A percentile compares a stretch with the other conserved stretches of the same genome.
These are phyloP conservation scores for Aplodontia rufa DNA, from an alignment of 2,113 vertebrate genomes.

Conservation along the genomic window DNA sequence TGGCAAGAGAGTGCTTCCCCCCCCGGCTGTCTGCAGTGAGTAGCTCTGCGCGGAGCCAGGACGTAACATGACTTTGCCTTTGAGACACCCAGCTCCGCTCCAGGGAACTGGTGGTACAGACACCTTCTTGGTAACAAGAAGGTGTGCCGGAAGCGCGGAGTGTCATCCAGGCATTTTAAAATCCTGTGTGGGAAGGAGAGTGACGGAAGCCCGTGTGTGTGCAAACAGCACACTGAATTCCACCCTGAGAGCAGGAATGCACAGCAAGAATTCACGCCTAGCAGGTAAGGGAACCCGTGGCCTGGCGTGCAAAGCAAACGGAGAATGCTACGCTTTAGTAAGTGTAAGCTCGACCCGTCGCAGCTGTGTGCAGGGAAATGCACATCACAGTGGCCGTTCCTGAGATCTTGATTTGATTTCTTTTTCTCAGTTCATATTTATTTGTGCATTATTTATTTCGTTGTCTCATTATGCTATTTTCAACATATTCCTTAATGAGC, in stretches of 20 bases:
- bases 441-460: too few species aligned
- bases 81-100: too few species aligned
- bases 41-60: fast-evolving
- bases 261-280: too few species aligned
- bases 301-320: background rate
- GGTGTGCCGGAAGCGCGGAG: background rate
- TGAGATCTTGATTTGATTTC: too few species aligned
- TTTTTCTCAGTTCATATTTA: background rate
- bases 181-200: too few species aligned
- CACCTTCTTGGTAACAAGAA: background rate
- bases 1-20: fast-evolving
- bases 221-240: too few species aligned
- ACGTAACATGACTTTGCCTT: background rate
- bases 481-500: background rate
- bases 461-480: background rate
- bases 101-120: background rate
- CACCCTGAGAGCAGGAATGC: too few species aligned
- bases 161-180: background rate
- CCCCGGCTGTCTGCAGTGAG: background rate
- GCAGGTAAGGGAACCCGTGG: too few species aligned
- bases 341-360: fast-evolving
- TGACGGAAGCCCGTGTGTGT: too few species aligned
- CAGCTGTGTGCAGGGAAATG: too few species aligned
- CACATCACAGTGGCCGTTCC: fast-evolving
- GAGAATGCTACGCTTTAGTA: background rate